Evolutionary conservation across 2,113 vertebrate species (phyloP).

Genomic region (Aleadryas rufinucha): DNA sequence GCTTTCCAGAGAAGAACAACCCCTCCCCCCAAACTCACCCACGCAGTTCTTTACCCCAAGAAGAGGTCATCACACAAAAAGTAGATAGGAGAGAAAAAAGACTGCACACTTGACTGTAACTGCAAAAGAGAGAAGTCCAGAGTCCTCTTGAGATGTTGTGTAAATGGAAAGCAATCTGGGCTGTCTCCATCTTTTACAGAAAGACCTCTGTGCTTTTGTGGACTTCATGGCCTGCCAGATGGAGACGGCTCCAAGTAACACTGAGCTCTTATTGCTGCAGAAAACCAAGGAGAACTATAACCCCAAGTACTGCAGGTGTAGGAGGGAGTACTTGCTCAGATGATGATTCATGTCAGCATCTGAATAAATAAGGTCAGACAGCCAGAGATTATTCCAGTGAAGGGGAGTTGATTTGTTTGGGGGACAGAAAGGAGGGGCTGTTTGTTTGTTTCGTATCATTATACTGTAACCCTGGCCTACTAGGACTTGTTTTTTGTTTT

Average conservation of each 20-base stretch:
- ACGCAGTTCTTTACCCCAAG: slow-evolving; percentile 57
- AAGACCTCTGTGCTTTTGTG: slow-evolving; percentile 38
- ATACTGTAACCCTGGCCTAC: background rate
- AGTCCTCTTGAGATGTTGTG: slow-evolving; percentile 64
- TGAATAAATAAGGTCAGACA: slow-evolving; percentile 60
- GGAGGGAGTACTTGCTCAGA: slow-evolving; percentile 50
- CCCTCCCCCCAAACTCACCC: slow-evolving; percentile 61
- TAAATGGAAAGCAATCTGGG: slow-evolving; percentile 61
- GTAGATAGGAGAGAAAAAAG: slow-evolving; percentile 43
- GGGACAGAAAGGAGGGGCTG: slow-evolving; percentile 13
- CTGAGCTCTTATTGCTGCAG: slow-evolving; percentile 41
- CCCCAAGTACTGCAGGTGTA: slow-evolving; percentile 50
- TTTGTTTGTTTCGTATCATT: slow-evolving; percentile 11
- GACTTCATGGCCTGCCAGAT: slow-evolving; percentile 33
- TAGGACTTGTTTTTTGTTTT: background rate
- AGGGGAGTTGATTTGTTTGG: slow-evolving; percentile 28
- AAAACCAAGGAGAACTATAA: slow-evolving; percentile 55
- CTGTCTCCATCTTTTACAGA: slow-evolving; percentile 53
- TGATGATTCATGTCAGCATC: slow-evolving; percentile 60
- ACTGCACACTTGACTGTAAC: slow-evolving; percentile 32
- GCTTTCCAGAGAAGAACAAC: slow-evolving; percentile 59
- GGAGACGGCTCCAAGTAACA: slow-evolving; percentile 39
- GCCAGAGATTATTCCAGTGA: slow-evolving; percentile 34
- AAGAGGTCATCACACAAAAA: slow-evolving; percentile 55
- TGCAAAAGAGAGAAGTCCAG: background rate